These are phyloP conservation scores for Drosophila tani DNA, from an alignment of 1,140 invertebrate genomes.

Conservation along the genomic window DNA sequence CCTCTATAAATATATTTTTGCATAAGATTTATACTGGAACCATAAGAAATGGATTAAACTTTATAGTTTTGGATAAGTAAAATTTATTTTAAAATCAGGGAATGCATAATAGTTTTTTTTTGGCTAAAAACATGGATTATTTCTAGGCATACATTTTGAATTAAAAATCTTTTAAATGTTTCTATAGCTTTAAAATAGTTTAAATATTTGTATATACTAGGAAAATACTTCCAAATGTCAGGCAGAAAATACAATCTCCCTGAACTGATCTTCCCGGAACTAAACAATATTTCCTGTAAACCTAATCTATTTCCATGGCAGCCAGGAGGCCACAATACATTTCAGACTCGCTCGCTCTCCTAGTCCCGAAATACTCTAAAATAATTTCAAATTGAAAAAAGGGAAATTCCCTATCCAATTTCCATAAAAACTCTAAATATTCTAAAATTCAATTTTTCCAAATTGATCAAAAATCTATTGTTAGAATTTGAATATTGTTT, in stretches of 20 bases:
- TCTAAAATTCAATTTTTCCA: neutral
- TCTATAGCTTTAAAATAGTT: neutral
- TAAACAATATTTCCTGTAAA: neutral
- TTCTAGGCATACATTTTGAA: neutral
- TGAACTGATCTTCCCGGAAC: neutral
- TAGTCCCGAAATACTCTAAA: neutral
- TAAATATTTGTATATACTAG: neutral
- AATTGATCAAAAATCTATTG: conserved; percentile 44
- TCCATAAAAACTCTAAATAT: neutral
- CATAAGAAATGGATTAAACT: too few relatives aligned
- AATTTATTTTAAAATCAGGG: too few relatives aligned
- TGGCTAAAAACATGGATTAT: neutral
- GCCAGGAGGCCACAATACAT: too few relatives aligned
- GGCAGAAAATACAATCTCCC: neutral
- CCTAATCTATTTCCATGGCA: neutral
- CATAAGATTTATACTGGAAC: too few relatives aligned
- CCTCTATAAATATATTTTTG: too few relatives aligned
- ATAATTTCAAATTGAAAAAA: neutral
- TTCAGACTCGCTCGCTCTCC: too few relatives aligned
- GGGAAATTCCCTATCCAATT: neutral
- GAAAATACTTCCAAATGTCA: neutral
- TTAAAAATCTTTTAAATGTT: neutral
- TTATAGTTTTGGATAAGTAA: too few relatives aligned
- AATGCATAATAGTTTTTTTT: too few relatives aligned
- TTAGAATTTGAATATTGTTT: conserved; percentile 77